These are phyloP conservation scores for Melieria picta DNA, from an alignment of 2,888 invertebrate genomes.

Conservation along the genomic window DNA sequence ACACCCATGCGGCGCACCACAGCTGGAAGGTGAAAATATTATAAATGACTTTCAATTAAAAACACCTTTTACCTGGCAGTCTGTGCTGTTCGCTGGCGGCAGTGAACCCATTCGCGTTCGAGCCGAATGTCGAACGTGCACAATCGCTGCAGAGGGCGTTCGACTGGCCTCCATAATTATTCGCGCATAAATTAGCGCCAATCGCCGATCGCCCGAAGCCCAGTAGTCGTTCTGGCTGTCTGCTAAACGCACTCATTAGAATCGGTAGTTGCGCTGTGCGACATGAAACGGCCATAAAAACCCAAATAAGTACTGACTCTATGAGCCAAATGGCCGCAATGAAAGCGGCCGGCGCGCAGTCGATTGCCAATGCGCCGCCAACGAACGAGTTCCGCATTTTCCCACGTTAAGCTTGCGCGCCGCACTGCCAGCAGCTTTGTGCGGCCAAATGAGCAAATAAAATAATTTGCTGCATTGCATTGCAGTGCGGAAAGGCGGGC, in stretches of 20 bases:
- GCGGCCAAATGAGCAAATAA: background rate
- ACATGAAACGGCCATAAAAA: too few species aligned
- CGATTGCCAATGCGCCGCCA: background rate
- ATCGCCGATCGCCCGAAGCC: too few species aligned
- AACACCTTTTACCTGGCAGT: conserved; percentile 16
- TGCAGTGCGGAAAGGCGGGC: background rate
- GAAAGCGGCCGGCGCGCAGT: too few species aligned
- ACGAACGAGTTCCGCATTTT: conserved; percentile 47
- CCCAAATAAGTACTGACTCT: too few species aligned
- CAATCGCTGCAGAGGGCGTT: conserved; percentile 12
- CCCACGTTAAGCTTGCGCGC: conserved; percentile 44
- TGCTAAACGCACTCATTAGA: too few species aligned
- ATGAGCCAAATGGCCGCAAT: too few species aligned
- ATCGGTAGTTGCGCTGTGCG: too few species aligned
- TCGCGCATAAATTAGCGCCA: too few species aligned
- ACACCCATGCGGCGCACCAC: background rate
- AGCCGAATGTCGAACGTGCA: background rate
- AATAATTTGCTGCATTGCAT: background rate
- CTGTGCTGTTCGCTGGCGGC: conserved; percentile 18
- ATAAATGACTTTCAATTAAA: conserved; percentile 27
- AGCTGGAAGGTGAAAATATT: conserved; percentile 27
- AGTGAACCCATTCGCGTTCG: conserved; percentile 28
- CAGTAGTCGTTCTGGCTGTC: too few species aligned
- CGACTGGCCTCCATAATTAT: conserved; percentile 16
- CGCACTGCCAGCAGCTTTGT: background rate